A percentile compares a stretch with the other conserved stretches of the same genome.
Evolutionary conservation across 2,797 vertebrate species (phyloP).

Genomic region (Sylvia borin): DNA sequence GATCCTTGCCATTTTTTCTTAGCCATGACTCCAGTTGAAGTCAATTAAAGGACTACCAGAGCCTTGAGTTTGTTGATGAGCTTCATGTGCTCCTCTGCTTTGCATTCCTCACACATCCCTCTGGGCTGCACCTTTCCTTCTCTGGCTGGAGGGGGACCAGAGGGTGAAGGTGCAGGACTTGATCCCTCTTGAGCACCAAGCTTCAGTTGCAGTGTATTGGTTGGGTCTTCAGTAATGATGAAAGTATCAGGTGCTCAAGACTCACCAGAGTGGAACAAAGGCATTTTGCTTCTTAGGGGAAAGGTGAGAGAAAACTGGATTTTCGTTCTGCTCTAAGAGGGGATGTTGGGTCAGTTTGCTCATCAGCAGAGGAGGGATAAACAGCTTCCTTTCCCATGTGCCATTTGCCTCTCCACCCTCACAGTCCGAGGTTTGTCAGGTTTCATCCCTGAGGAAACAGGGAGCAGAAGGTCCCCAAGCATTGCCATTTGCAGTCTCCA

Average conservation of each 20-base stretch:
- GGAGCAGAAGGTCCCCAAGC: background rate
- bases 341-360: background rate
- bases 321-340: background rate
- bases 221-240: background rate
- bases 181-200: fast-evolving
- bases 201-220: background rate
- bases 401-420: background rate
- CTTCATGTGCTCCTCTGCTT: background rate
- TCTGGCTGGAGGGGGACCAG: background rate
- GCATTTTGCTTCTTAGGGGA: background rate
- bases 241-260: background rate
- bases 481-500: background rate
- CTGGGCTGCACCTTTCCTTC: background rate
- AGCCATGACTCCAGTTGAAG: background rate
- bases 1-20: background rate
- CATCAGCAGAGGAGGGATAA: background rate
- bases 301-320: background rate
- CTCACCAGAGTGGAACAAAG: background rate
- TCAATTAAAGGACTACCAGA: background rate
- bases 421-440: background rate
- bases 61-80: background rate
- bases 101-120: background rate
- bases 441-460: background rate
- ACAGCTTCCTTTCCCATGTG: background rate
- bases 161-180: background rate